Percentiles rank a stretch among this genome's conserved stretches.
Conservation (phyloP, 2,888 invertebrate genomes). For the Mycalesis mineus region DNA sequence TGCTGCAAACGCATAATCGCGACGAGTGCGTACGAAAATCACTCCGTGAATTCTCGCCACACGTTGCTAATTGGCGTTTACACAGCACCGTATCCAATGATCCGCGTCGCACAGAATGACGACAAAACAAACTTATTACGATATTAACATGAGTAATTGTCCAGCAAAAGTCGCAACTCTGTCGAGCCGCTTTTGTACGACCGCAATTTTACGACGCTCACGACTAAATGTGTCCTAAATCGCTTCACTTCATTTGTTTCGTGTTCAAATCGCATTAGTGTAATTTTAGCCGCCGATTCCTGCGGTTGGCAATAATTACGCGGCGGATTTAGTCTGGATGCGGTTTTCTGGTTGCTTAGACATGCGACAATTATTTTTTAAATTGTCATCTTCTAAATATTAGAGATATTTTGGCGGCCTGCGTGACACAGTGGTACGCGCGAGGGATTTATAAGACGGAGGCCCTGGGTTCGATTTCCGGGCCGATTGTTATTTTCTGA, state of each 20-base stretch:
- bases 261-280: constrained; percentile 58
- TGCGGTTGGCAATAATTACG: constrained; percentile 58
- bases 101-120: neutral
- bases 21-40: too few species aligned
- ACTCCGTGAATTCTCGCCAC: too few species aligned
- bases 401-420: too few species aligned
- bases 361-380: constrained; percentile 30
- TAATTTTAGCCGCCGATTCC: constrained; percentile 54
- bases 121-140: neutral
- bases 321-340: constrained; percentile 55
- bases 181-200: constrained; percentile 16
- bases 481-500: too few species aligned
- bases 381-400: too few species aligned
- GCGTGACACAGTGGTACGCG: too few species aligned
- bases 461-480: too few species aligned
- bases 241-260: constrained; percentile 51
- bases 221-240: constrained; percentile 40
- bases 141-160: neutral
- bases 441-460: too few species aligned
- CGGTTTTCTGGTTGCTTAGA: constrained; percentile 28
- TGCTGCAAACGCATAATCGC: too few species aligned
- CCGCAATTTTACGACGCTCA: constrained; percentile 31
- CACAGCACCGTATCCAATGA: neutral
- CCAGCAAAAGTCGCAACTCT: constrained; percentile 6
- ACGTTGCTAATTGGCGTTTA: neutral